Conservation (phyloP, 2,888 invertebrate genomes). For the Cephus spinipes region DNA sequence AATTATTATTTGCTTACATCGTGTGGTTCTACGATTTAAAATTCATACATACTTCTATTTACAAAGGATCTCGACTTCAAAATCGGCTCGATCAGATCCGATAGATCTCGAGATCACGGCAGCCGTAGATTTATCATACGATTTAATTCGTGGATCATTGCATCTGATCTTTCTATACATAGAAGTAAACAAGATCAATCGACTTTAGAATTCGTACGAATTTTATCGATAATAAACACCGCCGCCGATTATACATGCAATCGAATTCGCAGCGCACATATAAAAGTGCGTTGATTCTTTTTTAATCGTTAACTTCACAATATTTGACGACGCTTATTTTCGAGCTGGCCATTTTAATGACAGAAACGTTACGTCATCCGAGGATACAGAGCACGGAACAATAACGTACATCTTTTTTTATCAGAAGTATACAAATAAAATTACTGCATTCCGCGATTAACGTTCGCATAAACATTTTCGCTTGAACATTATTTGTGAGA, state of each 20-base stretch:
- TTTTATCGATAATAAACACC: not conserved
- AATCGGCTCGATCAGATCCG: not conserved
- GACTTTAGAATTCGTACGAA: not conserved
- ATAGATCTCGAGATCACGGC: not conserved
- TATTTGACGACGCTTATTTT: not conserved
- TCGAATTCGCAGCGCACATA: not conserved
- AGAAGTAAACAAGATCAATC: not conserved
- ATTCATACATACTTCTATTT: constrained; percentile 34
- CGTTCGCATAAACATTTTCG: not conserved
- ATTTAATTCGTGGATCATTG: not conserved
- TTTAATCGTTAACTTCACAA: not conserved
- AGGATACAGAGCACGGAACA: not conserved
- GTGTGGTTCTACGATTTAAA: constrained; percentile 40
- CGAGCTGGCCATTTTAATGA: not conserved
- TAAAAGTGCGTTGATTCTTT: not conserved
- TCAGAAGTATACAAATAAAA: too few relatives aligned
- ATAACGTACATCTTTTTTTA: not conserved
- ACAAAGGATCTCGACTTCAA: constrained; percentile 22
- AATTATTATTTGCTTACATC: constrained; percentile 43
- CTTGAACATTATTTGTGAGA: not conserved
- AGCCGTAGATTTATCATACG: not conserved
- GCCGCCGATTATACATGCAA: not conserved
- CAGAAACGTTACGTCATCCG: not conserved
- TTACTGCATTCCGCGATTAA: not conserved
- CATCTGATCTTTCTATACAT: not conserved